phyloP scores from a whole-genome alignment of 2,888 invertebrate genomes.

The Melinopterus prodromus region DNA sequence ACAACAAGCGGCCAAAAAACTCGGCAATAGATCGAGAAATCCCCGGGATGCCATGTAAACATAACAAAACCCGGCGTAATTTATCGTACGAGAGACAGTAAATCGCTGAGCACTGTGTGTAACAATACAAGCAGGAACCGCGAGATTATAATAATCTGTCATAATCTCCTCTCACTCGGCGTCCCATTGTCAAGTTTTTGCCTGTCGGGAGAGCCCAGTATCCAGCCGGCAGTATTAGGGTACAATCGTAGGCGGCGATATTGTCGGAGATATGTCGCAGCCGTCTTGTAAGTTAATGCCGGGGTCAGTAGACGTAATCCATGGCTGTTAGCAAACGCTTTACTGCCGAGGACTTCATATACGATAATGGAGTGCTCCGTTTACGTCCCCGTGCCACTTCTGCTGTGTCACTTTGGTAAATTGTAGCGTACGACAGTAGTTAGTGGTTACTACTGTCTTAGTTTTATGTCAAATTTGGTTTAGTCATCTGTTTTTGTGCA shows the following conservation, averaged over 20 bases:
- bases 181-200: constrained; percentile 20
- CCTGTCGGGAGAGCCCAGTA: not conserved
- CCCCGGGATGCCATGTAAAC: not conserved
- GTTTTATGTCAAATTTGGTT: not conserved
- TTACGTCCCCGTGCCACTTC: not conserved
- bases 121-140: constrained; percentile 8
- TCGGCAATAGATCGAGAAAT: not conserved
- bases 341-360: not conserved
- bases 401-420: not conserved
- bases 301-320: not conserved
- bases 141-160: constrained; percentile 17
- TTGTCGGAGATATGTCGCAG: not conserved
- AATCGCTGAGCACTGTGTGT: constrained; percentile 6
- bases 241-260: not conserved
- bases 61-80: not conserved
- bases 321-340: not conserved
- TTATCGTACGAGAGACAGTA: not conserved
- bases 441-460: not conserved
- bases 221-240: not conserved
- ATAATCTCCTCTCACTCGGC: constrained; percentile 7
- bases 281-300: not conserved
- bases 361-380: not conserved
- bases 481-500: no score
- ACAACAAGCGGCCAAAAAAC: not conserved
- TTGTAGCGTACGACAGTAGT: not conserved